phyloP scores from a whole-genome alignment of 2,113 vertebrate genomes.

The Pelvicachromis taeniatus region DNA sequence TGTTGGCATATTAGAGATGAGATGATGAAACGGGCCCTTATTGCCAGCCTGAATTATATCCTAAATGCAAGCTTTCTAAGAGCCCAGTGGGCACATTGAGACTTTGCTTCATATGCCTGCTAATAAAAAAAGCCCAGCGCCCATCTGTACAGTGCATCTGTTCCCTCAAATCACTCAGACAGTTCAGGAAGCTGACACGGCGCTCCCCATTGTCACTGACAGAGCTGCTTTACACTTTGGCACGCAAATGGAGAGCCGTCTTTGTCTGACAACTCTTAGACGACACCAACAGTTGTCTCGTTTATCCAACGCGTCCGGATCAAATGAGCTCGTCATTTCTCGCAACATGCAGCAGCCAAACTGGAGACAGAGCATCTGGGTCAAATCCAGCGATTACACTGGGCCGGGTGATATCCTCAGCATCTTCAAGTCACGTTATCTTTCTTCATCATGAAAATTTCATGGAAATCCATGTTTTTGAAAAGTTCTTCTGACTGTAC shows the following conservation, averaged over 20 bases:
- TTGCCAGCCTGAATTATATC: slow-evolving; percentile 14
- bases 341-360: neutral
- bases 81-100: slow-evolving; percentile 27
- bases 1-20: neutral
- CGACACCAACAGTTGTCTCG: neutral
- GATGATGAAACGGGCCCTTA: neutral
- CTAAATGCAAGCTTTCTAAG: slow-evolving; percentile 30
- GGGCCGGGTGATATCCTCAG: neutral
- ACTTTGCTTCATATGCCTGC: slow-evolving; percentile 32
- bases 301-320: neutral
- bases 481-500: neutral
- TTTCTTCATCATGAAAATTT: neutral
- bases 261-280: slow-evolving; percentile 6
- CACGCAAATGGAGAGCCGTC: neutral
- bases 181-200: slow-evolving; percentile 18
- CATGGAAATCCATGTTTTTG: neutral
- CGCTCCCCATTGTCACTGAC: slow-evolving; percentile 9
- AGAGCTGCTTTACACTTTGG: slow-evolving; percentile 29
- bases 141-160: slow-evolving; percentile 68
- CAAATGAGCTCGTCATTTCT: neutral
- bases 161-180: slow-evolving; percentile 38
- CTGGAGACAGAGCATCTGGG: neutral
- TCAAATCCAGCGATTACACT: neutral
- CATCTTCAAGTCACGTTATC: neutral
- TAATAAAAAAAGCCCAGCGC: slow-evolving; percentile 45